Base-by-base conservation (phyloP, 2,888 invertebrate species). In the Trisateles emortualis region DNA sequence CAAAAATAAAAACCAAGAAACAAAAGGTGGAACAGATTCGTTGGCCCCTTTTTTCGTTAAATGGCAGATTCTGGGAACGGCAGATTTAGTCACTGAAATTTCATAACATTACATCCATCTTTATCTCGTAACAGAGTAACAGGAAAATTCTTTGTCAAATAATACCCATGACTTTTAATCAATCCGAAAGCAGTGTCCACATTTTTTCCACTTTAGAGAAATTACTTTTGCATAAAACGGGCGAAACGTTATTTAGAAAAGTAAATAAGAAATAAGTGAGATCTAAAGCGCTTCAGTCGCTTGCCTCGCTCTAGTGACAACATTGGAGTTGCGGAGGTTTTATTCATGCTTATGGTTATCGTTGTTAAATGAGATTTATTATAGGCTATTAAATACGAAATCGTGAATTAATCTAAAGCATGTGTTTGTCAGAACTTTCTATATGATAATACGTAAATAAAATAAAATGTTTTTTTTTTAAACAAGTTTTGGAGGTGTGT, bases 241-340 rank as follows among this genome's bases (percentile, higher is more conserved):
- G 26, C 35, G 38, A 35, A 53, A 64, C 48, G 57, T 65, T 70
- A 59, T 67, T 64, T 72, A 63, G 63, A 55, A 54, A 55, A 65
- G 62, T 66, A 70, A 71, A 74, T 64, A 71, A 71, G 62, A 68
- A 72, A 76, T 69, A 67, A 65, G 64, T 66, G 41, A 60, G 60
- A 38, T 64, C 56, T 57, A 57, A 67, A 67, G 59, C 58, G 52
- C 62, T 40, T 59, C 48, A 57, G 57, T 50, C 43, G 46, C 39
- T 52, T 50, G 55, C 50, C 52, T 45, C 30, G 30, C 32, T 19
- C 19, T 17, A 59, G 44, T 42, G 42, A 44, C n/a, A n/a, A 59
- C 52, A 64, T 68, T 65, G 62, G 45, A 59, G 52, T 42, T 45
- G 40, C 19, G 16, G 24, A 42, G 46, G 52, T 64, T 67, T 64